Base-by-base conservation (phyloP, 2,797 vertebrate genomes). In the Lepilemur ruficaudatus region DNA sequence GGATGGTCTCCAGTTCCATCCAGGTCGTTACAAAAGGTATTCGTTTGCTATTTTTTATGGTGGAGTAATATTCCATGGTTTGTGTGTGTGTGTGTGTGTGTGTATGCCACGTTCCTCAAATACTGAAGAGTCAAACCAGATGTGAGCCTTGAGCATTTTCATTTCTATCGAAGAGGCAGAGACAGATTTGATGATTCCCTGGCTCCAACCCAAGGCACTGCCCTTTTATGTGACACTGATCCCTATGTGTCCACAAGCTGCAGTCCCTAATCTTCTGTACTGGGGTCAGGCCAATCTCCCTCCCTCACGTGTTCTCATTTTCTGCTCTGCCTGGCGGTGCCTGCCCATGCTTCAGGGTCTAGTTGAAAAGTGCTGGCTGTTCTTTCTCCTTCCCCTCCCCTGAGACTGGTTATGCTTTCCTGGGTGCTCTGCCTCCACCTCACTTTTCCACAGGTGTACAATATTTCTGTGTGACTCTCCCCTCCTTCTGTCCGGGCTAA, bases 201-300 rank as follows among this genome's bases (percentile, higher is more conserved):
- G 70, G 23, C 30, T 61, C 43, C 13, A 43, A 4, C 0, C 13
- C 43, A 61, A 20, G 2, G 30, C 13, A 28, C 50, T 7, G 5
- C 8, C n/a, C 41, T 52, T 87, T 35, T 30, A 69, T 8, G 7
- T 41, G 65, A 43, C n/a, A 2, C 15, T n/a, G 59, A 76, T 17
- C 10, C 38, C 28, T 23, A 46, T 0, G 0, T 5, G 2, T 32
- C n/a, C 38, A 1, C 2, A n/a, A 67, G 32, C 52, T 32, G 2
- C 0, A 0, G 20, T 59, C 43, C 12, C 35, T 32, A 6, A 32
- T 14, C n/a, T 85, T 35, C 30, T n/a, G 23, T 28, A 50, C 17
- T 78, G n/a, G n/a, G n/a, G 1, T n/a, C 20, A 41, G 1, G 41
- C 15, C 15, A 4, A 5, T 0, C 7, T 22, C 41, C 17, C 7